A percentile compares a stretch with the other conserved stretches of the same genome.
These are phyloP conservation scores for Synanthedon myopaeformis DNA, from an alignment of 2,888 invertebrate species.

Conservation along the genomic window DNA sequence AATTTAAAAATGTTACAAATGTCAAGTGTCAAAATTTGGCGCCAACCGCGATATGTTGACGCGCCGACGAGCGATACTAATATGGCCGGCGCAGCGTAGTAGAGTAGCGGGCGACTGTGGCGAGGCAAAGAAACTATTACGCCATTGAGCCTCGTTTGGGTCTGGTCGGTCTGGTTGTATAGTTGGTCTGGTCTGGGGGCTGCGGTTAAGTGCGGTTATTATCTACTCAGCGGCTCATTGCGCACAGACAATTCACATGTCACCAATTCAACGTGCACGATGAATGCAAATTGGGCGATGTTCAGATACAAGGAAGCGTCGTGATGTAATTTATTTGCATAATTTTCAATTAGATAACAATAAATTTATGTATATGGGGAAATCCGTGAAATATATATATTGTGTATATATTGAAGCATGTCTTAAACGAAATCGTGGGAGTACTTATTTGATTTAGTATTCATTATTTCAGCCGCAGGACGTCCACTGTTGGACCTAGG, in stretches of 20 bases:
- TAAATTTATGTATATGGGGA: no score
- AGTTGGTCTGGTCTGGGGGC: not conserved
- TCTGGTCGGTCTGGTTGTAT: not conserved
- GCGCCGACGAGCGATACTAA: conserved; percentile 18
- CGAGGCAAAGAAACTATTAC: conserved; percentile 1
- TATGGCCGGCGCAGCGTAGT: conserved; percentile 19
- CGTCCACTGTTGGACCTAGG: not conserved
- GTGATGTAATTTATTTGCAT: conserved; percentile 4
- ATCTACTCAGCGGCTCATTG: not conserved
- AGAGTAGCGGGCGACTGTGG: no score
- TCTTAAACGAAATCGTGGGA: no score
- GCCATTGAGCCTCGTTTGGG: conserved; percentile 1
- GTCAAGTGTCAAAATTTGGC: conserved; percentile 23
- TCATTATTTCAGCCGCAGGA: not conserved
- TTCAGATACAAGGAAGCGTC: conserved; percentile 2
- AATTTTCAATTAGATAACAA: not conserved
- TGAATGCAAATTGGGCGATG: not conserved
- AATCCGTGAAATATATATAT: no score
- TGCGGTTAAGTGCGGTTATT: conserved; percentile 1
- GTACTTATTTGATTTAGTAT: not conserved
- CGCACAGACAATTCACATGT: conserved; percentile 11
- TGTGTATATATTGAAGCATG: no score
- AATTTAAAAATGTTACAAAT: conserved; percentile 5
- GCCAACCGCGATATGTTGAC: conserved; percentile 35
- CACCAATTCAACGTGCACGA: conserved; percentile 7